Conservation (phyloP, 2,888 invertebrate genomes). For the Ectemnius continuus region DNA sequence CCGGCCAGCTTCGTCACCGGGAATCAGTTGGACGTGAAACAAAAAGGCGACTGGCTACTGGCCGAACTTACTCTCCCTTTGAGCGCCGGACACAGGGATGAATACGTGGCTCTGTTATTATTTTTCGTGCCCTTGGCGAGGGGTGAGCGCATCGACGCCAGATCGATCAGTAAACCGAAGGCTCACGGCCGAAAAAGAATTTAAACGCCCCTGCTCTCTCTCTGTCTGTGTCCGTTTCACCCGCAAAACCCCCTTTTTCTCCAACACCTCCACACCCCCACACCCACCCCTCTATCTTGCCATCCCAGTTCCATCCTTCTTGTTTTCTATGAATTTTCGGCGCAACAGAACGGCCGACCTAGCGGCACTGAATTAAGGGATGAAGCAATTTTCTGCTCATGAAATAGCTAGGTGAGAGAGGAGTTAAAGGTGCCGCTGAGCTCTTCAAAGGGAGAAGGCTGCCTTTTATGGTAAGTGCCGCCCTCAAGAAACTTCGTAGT, state of each 20-base stretch:
- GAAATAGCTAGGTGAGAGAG: neutral
- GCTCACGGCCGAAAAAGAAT: constrained; percentile 10
- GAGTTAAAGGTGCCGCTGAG: neutral
- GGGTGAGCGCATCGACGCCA: constrained; percentile 11
- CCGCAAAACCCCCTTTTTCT: neutral
- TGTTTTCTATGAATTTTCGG: constrained; percentile 2
- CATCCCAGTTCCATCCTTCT: neutral
- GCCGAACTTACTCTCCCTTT: constrained; percentile 31
- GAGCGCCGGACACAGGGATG: constrained; percentile 24
- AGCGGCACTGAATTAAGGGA: constrained; percentile 19
- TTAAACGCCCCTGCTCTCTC: neutral
- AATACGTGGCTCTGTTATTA: constrained; percentile 38
- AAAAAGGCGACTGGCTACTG: constrained; percentile 31
- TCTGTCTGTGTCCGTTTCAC: neutral
- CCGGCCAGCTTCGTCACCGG: constrained; percentile 18
- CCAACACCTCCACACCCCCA: constrained; percentile 9
- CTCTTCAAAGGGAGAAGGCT: constrained; percentile 3
- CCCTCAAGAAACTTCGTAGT: constrained; percentile 5
- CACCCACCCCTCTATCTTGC: too few species aligned
- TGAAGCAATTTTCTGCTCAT: constrained; percentile 4
- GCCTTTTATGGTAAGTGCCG: constrained; percentile 11
- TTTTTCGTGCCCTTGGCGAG: constrained; percentile 38
- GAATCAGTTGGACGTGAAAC: constrained; percentile 42
- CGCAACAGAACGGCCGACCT: neutral
- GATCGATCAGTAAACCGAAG: constrained; percentile 30